Base-by-base conservation (phyloP, 2,797 vertebrate species). In the Molossus alvarezi region DNA sequence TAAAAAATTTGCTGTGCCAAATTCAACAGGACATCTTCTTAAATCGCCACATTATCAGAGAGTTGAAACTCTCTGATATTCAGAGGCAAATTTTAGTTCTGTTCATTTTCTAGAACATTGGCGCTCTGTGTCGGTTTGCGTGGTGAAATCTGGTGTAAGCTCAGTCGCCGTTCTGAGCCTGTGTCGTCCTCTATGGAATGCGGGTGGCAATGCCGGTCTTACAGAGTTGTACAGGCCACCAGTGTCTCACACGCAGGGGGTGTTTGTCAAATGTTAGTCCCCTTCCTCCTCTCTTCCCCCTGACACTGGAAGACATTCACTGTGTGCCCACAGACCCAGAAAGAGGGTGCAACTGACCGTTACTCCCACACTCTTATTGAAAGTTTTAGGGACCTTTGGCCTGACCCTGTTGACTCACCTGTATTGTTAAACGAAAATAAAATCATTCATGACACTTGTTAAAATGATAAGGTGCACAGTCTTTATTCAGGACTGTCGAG, bases 341-440 rank as follows among this genome's bases (percentile, higher is more conserved):
- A 41, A n/a, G 55, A 85, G 23, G n/a, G 45, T 0, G 0, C 3
- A 33, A 1, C 15, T 58, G 37, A 21, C 41, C 0, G 1, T 69
- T 64, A 55, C 21, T 20, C 82, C 33, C 55, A 15, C 9, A 62
- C 5, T 62, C 37, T n/a, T 48, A 17, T 21, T 57, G 11, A 53
- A 75, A 23, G 1, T 64, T 55, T 53, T 25, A n/a, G 62, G 33
- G 29, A 75, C 7, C 21, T 58, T 41, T 64, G 60, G 72, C 48
- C 72, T 81, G 79, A 55, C n/a, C 53, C 51, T 25, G 29, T 45
- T 64, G 48, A 80, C 41, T 76, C 25, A 33, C 53, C 67, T 64
- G 14, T 75, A 33, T 76, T 67, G 6, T 76, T 76, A 67, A 60
- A 92, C 23, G 57, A 75, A 88, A 55, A 45, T 45, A 45, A 37